Evolutionary conservation across 2,888 invertebrate genomes (phyloP).

Genomic region (Dexiosoma caninum): DNA sequence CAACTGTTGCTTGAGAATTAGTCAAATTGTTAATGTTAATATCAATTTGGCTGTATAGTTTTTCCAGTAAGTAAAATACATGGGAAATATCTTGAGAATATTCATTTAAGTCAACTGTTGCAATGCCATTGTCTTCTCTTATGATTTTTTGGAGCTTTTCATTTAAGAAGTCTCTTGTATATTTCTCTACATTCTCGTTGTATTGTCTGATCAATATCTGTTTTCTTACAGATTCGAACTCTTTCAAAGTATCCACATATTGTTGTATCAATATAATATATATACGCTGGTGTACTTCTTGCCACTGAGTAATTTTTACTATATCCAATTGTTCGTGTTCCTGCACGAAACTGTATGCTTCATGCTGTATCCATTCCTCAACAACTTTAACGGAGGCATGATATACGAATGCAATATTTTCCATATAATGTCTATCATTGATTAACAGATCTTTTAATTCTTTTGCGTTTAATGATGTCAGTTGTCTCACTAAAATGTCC

Average conservation of each 20-base stretch:
- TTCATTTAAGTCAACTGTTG: no score
- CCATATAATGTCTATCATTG: conserved; percentile 74
- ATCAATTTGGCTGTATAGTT: no score
- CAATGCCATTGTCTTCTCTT: no score
- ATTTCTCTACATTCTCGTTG: conserved; percentile 72
- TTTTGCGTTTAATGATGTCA: conserved; percentile 71
- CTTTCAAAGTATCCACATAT: conserved; percentile 71
- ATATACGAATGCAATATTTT: conserved; percentile 74
- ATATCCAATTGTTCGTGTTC: conserved; percentile 72
- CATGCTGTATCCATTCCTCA: conserved; percentile 75
- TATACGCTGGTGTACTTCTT: conserved; percentile 72
- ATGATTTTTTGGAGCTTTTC: no score
- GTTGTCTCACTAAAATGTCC: conserved; percentile 69
- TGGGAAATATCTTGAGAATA: no score
- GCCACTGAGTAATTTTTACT: conserved; percentile 73
- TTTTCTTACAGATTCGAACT: conserved; percentile 72
- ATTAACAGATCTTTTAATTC: conserved; percentile 71
- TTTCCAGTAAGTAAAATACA: no score
- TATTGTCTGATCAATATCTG: conserved; percentile 72
- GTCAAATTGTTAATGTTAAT: no score
- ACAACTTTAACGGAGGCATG: conserved; percentile 75
- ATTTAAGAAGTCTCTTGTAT: no score
- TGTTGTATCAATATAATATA: conserved; percentile 70
- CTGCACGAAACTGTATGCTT: conserved; percentile 71
- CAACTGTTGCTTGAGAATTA: no score